These are phyloP conservation scores for Philaethria dido DNA, from an alignment of 2,888 invertebrate species.

Conservation along the genomic window DNA sequence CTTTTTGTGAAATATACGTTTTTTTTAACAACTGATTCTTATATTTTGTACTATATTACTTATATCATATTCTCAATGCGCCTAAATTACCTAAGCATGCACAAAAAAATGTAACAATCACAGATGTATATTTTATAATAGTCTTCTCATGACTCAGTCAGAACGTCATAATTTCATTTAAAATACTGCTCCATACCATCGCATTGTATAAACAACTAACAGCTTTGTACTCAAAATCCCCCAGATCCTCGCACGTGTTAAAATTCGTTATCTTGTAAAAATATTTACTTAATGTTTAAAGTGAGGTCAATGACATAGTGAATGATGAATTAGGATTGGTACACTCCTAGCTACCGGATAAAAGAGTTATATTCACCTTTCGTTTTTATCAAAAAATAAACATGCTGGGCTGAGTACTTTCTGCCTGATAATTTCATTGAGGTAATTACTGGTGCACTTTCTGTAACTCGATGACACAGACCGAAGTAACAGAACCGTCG, in stretches of 20 bases:
- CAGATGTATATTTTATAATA: not conserved
- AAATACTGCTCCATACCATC: constrained; percentile 23
- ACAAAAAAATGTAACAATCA: not conserved
- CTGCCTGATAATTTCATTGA: constrained; percentile 28
- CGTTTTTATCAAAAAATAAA: constrained; percentile 32
- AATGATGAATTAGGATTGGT: constrained; percentile 41
- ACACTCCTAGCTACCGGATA: constrained; percentile 37
- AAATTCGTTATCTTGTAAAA: constrained; percentile 44
- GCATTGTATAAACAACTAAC: constrained; percentile 26
- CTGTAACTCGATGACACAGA: constrained; percentile 50
- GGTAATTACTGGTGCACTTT: constrained; percentile 43
- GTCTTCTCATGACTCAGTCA: constrained; percentile 17
- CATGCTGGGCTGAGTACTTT: constrained; percentile 32
- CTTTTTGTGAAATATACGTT: no score
- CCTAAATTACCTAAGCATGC: no score
- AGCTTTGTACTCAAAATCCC: constrained; percentile 34
- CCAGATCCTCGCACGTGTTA: constrained; percentile 46
- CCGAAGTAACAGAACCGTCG: constrained; percentile 61
- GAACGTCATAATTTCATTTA: constrained; percentile 10
- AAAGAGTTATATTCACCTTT: constrained; percentile 5
- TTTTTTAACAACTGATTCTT: no score
- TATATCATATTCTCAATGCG: no score
- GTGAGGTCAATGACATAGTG: constrained; percentile 44
- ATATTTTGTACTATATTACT: no score
- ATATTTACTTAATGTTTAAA: constrained; percentile 43